phyloP scores from a whole-genome alignment of 2,888 invertebrate genomes.

The Chloromyia formosa region DNA sequence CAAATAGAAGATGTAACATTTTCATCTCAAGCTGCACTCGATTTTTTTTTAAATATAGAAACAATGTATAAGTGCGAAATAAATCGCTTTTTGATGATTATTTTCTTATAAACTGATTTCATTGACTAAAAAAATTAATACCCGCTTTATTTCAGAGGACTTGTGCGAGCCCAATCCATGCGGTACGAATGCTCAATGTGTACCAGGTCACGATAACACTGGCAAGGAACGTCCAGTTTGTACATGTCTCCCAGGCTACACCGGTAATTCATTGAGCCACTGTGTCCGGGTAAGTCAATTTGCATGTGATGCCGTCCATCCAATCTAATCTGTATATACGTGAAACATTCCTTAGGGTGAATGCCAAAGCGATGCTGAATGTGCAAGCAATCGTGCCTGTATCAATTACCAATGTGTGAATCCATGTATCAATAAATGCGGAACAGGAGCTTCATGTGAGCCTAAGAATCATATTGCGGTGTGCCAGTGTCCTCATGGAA shows the following conservation, averaged over 20 bases:
- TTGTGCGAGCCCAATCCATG: conserved; percentile 90
- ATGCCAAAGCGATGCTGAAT: conserved; percentile 80
- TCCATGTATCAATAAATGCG: conserved; percentile 83
- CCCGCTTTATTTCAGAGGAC: conserved; percentile 72
- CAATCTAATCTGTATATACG: too few species aligned
- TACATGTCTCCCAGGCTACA: conserved; percentile 80
- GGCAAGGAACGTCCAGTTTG: conserved; percentile 87
- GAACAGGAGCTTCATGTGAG: conserved; percentile 78
- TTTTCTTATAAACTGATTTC: too few species aligned
- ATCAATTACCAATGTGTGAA: conserved; percentile 78
- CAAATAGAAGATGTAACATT: too few species aligned
- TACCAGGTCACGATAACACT: conserved; percentile 83
- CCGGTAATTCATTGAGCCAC: conserved; percentile 77
- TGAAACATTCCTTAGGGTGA: conserved; percentile 76
- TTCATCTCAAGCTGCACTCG: too few species aligned
- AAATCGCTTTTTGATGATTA: too few species aligned
- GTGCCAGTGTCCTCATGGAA: conserved; percentile 80
- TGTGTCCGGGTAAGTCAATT: conserved; percentile 69
- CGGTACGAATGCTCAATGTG: conserved; percentile 72
- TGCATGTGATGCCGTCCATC: too few species aligned
- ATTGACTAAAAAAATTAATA: too few species aligned
- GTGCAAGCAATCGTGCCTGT: conserved; percentile 78
- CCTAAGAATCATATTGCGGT: conserved; percentile 81
- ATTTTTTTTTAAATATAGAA: too few species aligned
- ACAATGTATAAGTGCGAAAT: too few species aligned